phyloP scores from a whole-genome alignment of 92 coral and sea anemone species.

The Chrysogorgia sp. region DNA sequence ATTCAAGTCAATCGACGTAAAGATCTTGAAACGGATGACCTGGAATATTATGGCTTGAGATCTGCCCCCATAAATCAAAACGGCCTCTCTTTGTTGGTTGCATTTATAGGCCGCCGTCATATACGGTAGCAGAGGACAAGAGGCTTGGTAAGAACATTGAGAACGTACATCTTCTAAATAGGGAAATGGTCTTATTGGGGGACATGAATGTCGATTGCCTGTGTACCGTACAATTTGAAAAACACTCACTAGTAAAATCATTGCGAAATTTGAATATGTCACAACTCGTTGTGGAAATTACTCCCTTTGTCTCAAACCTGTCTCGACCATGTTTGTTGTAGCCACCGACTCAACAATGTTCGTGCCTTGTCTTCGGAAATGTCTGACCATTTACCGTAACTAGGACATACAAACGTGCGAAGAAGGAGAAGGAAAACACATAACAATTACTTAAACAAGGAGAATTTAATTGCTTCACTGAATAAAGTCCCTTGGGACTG shows the following conservation, averaged over 20 bases:
- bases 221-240: background rate
- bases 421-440: too few relatives aligned
- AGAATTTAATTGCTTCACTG: too few relatives aligned
- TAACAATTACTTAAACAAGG: too few relatives aligned
- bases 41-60: conserved; percentile 31
- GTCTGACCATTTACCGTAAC: too few relatives aligned
- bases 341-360: background rate
- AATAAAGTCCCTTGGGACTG: too few relatives aligned
- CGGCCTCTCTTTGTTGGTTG: conserved; percentile 12
- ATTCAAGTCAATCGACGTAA: background rate
- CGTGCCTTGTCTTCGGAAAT: background rate
- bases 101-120: conserved; percentile 35
- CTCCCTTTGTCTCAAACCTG: background rate
- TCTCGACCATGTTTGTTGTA: background rate
- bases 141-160: conserved; percentile 26
- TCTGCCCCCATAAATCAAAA: conserved; percentile 16
- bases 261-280: background rate
- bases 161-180: conserved; percentile 20
- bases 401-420: too few relatives aligned
- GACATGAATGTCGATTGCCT: conserved; percentile 19
- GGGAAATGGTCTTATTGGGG: conserved; percentile 2
- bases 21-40: too few relatives aligned
- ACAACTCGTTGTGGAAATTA: conserved; percentile 6
- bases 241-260: background rate
- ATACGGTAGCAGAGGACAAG: conserved; percentile 13